Percentiles rank a stretch among this genome's conserved stretches.
phyloP scores from a whole-genome alignment of 2,888 invertebrate species.

The Erannis defoliaria region DNA sequence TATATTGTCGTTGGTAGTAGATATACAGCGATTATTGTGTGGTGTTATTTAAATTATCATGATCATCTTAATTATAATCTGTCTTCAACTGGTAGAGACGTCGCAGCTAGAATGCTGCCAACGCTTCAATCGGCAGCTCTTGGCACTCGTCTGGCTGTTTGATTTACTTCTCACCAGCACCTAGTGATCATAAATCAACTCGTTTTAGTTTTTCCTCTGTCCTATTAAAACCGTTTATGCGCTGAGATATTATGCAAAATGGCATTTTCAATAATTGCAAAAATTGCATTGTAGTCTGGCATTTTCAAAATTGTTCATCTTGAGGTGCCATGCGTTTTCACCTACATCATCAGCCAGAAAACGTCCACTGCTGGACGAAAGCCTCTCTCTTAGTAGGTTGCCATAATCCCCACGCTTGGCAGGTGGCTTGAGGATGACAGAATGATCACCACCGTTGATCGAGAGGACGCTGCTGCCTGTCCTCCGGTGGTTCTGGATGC shows the following conservation, averaged over 20 bases:
- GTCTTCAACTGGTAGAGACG: constrained; percentile 68
- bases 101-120: constrained; percentile 71
- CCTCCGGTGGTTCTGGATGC: too few relatives aligned
- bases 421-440: too few relatives aligned
- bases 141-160: constrained; percentile 74
- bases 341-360: too few relatives aligned
- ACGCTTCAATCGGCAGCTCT: constrained; percentile 72
- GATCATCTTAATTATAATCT: constrained; percentile 57
- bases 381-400: too few relatives aligned
- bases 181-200: constrained; percentile 65
- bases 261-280: constrained; percentile 11
- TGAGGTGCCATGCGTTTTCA: too few relatives aligned
- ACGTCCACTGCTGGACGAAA: too few relatives aligned
- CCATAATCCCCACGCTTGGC: too few relatives aligned
- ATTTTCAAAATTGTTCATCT: too few relatives aligned
- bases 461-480: too few relatives aligned
- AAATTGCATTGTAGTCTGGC: not conserved
- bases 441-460: too few relatives aligned
- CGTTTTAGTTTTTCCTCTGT: constrained; percentile 46
- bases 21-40: not conserved
- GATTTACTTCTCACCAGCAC: constrained; percentile 82
- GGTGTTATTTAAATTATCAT: constrained; percentile 4
- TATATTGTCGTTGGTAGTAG: too few relatives aligned
- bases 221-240: constrained; percentile 35
- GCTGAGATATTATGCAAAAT: constrained; percentile 17